phyloP scores from a whole-genome alignment of 2,888 invertebrate species.

The Brachypalpus laphriformis region DNA sequence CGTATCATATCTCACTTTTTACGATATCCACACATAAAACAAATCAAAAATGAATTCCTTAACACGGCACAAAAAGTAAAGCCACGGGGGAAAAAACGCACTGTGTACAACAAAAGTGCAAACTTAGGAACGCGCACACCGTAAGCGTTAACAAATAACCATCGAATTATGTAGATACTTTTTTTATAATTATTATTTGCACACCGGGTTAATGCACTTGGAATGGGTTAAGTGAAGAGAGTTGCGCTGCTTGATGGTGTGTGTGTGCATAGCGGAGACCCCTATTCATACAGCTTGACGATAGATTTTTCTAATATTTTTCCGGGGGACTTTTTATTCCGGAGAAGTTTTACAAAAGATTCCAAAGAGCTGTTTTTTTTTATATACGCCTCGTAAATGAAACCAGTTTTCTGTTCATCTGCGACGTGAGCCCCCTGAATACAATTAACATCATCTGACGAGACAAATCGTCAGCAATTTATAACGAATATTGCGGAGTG shows the following conservation, averaged over 20 bases:
- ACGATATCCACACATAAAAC: constrained; percentile 3
- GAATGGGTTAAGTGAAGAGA: constrained; percentile 66
- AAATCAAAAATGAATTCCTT: neutral
- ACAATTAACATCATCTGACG: constrained; percentile 61
- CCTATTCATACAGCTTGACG: constrained; percentile 23
- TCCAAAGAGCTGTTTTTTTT: constrained; percentile 11
- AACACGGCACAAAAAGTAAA: constrained; percentile 4
- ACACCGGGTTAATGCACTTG: constrained; percentile 65
- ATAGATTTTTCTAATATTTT: constrained; percentile 32
- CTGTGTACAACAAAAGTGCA: constrained; percentile 11
- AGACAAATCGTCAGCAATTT: constrained; percentile 71
- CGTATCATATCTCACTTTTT: constrained; percentile 1
- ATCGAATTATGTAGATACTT: constrained; percentile 40
- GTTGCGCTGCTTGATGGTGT: constrained; percentile 15
- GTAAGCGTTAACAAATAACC: constrained; percentile 53
- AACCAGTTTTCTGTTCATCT: constrained; percentile 55
- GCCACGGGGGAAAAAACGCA: neutral
- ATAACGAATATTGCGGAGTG: constrained; percentile 51
- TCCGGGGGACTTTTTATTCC: constrained; percentile 36
- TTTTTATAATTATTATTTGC: constrained; percentile 59
- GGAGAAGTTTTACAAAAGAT: constrained; percentile 19
- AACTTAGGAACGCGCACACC: constrained; percentile 8
- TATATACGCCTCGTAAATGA: constrained; percentile 1
- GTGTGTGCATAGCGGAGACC: constrained; percentile 26
- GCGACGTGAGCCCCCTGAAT: constrained; percentile 30